Base-by-base conservation (phyloP, 2,888 invertebrate genomes). In the Drosophila subsilvestris region DNA sequence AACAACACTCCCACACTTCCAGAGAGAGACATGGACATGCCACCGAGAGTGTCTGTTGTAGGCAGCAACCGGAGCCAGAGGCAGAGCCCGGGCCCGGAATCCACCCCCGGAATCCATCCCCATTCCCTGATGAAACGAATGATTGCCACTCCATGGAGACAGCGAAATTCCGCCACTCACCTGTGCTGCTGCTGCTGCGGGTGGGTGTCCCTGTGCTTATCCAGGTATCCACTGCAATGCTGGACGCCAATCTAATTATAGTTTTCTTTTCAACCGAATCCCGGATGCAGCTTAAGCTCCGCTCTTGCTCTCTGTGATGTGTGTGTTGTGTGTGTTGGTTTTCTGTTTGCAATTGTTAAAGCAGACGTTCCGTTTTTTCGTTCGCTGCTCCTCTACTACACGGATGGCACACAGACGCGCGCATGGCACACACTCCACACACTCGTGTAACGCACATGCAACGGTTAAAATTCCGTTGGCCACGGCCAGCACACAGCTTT, bases 131-230 rank as follows among this genome's bases (percentile, higher is more conserved):
- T 59, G 62, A 75, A 67, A 68, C 62, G 75, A 59, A 76, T 59
- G 71, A 45, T 67, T 76, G 48, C 56, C 66, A 70, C 45, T 54
- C 53, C 70, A 55, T 25, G 61, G 62, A 71, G 54, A 70, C 49
- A 82, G 73, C 80, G 75, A 70, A 83, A 86, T 83, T 83, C 83
- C 83, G 48, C 74, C 84, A 83, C 83, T 83, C 69, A 83, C 83
- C 83, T 83, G 86, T 63, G 60, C 56, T 51, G 61, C 56, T 59
- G 42, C 63, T 51, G 57, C 53, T 58, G 49, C 53, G 43, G 47
- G 49, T 60, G 18, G 43, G 4, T 72, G 10, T n/a, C 54, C 20
- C 47, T 63, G 66, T 27, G 48, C 32, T 18, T n/a, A n/a, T 12
- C 48, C 18, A n/a, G 37, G 54, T 37, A 42, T 22, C 29, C 49